phyloP scores from a whole-genome alignment of 2,888 invertebrate species.

The Cheilosia vernalis region DNA sequence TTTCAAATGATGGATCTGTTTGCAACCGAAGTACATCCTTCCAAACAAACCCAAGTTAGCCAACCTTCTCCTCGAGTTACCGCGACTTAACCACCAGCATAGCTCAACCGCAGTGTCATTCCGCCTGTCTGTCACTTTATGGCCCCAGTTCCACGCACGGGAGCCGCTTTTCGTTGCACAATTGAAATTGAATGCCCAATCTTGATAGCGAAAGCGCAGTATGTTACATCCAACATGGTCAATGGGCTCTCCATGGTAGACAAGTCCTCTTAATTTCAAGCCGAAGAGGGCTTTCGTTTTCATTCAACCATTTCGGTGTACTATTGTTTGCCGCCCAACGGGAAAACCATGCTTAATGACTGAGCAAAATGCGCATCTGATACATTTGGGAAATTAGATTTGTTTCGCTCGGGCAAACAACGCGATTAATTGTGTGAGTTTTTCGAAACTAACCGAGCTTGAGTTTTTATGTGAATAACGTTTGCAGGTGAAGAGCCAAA shows the following conservation, averaged over 20 bases:
- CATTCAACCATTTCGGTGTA: slow-evolving; percentile 23
- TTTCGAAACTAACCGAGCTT: neutral
- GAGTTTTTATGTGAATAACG: neutral
- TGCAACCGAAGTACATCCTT: slow-evolving; percentile 4
- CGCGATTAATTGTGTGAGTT: slow-evolving; percentile 57
- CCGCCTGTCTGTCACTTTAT: slow-evolving; percentile 41
- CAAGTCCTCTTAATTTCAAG: slow-evolving; percentile 53
- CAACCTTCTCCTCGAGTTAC: slow-evolving; percentile 21
- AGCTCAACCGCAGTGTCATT: slow-evolving; percentile 16
- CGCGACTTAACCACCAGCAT: slow-evolving; percentile 8
- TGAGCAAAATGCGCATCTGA: slow-evolving; percentile 24
- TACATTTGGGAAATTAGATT: slow-evolving; percentile 50
- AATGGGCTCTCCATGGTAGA: slow-evolving; percentile 48
- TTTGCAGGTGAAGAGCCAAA: neutral
- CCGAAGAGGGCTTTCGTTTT: slow-evolving; percentile 49
- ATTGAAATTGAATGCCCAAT: slow-evolving; percentile 13
- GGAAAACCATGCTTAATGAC: slow-evolving; percentile 23
- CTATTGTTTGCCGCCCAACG: neutral
- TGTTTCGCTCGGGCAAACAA: slow-evolving; percentile 45
- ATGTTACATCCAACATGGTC: slow-evolving; percentile 45
- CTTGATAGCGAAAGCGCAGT: slow-evolving; percentile 59
- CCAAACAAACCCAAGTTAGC: slow-evolving; percentile 3
- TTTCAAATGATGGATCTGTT: neutral
- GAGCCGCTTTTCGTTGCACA: slow-evolving; percentile 45
- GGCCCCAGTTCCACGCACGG: slow-evolving; percentile 21